A percentile compares a stretch with the other conserved stretches of the same genome.
Conservation (phyloP, 2,113 vertebrate genomes). For the Platysteira castanea region DNA sequence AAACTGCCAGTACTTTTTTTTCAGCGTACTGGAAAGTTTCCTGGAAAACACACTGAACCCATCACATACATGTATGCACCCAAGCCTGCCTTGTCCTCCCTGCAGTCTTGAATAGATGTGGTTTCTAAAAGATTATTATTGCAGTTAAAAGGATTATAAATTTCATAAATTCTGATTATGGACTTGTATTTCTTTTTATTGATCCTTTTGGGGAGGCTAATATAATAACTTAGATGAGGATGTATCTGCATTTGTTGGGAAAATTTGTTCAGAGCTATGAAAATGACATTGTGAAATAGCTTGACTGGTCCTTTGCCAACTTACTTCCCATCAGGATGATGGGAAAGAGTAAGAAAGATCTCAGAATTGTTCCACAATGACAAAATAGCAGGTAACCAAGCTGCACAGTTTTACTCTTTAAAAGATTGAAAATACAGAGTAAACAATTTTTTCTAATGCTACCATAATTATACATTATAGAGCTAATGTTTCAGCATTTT, state of each 20-base stretch:
- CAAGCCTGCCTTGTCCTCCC: not conserved
- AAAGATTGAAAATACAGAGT: not conserved
- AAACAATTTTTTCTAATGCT: not conserved
- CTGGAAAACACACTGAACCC: not conserved
- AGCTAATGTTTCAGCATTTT: not conserved
- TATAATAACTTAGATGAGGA: slow-evolving; percentile 35
- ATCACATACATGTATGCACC: not conserved
- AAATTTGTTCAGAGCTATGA: slow-evolving; percentile 33
- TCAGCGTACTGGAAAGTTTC: not conserved
- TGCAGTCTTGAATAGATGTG: not conserved
- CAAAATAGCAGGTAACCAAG: not conserved
- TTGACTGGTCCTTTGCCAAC: slow-evolving; percentile 45
- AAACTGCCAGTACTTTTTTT: not conserved
- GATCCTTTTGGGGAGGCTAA: slow-evolving; percentile 32
- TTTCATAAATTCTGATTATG: slow-evolving; percentile 43
- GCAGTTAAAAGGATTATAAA: slow-evolving; percentile 36
- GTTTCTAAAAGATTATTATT: slow-evolving; percentile 25
- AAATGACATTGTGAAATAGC: slow-evolving; percentile 45
- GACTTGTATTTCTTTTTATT: slow-evolving; percentile 44
- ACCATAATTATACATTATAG: not conserved
- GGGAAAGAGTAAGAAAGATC: not conserved
- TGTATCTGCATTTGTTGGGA: not conserved
- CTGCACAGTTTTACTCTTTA: not conserved
- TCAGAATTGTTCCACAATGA: not conserved
- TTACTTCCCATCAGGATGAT: slow-evolving; percentile 1